Percentiles rank a stretch among this genome's conserved stretches.
Conservation (phyloP, 30 jellyfish, hydroid and myxozoan genomes). For the Chrysaora quinquecirrha region DNA sequence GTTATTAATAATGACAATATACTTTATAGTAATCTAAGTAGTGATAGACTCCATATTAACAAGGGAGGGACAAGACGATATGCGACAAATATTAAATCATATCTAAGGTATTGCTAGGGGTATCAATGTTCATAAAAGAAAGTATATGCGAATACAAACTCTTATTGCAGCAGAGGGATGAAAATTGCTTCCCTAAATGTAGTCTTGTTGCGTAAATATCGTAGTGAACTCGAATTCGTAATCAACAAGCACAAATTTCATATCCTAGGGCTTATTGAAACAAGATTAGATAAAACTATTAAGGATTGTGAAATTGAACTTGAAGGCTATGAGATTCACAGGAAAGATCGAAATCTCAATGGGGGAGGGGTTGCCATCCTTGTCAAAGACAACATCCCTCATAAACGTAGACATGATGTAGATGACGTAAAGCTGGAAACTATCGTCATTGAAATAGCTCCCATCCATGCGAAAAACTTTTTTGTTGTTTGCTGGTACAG, state of each 20-base stretch:
- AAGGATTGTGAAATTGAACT: not conserved
- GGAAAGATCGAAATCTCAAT: not conserved
- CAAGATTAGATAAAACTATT: not conserved
- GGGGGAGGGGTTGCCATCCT: not conserved
- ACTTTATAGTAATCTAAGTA: not conserved
- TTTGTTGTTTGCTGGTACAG: not conserved
- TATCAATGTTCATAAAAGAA: not conserved
- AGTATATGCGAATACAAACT: no score
- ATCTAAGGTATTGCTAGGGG: not conserved
- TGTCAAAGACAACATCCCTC: not conserved
- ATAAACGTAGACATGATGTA: not conserved
- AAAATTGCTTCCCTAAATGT: not conserved
- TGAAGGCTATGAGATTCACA: not conserved
- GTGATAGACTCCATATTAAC: not conserved
- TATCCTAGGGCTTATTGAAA: not conserved
- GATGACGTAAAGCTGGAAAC: not conserved
- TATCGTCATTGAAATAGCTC: not conserved
- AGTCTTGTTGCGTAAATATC: not conserved
- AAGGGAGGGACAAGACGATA: not conserved
- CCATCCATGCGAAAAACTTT: not conserved
- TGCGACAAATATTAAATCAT: not conserved
- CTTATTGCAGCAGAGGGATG: not conserved
- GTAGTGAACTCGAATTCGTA: not conserved
- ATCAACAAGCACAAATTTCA: no score
- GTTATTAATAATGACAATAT: not conserved